Evolutionary conservation across 2,888 invertebrate genomes (phyloP).

Genomic region (Drosophila nr. perissopoda): DNA sequence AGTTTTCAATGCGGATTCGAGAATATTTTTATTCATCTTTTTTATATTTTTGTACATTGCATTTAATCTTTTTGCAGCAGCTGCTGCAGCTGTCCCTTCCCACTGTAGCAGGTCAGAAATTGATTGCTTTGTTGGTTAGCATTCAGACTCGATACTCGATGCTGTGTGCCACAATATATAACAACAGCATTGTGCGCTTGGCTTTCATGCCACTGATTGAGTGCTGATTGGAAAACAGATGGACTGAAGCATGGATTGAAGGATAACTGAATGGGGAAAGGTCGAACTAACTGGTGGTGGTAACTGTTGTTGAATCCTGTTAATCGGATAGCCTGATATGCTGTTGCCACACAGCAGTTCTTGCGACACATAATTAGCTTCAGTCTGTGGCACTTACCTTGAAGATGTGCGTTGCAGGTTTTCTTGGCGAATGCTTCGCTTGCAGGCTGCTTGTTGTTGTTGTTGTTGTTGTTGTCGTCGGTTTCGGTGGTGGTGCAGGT

Average conservation of each 20-base stretch:
- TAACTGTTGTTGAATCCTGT: constrained; percentile 53
- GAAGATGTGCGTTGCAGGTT: constrained; percentile 78
- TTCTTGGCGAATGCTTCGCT: constrained; percentile 78
- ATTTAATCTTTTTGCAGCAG: constrained; percentile 65
- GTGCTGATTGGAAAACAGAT: constrained; percentile 80
- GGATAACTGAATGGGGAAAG: constrained; percentile 37
- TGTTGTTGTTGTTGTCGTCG: constrained; percentile 81
- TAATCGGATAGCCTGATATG: constrained; percentile 44
- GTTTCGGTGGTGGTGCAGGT: constrained; percentile 69
- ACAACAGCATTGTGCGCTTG: constrained; percentile 62
- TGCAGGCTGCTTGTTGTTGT: constrained; percentile 83
- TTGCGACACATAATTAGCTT: constrained; percentile 57
- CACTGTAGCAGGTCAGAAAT: constrained; percentile 55
- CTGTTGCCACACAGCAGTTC: constrained; percentile 15
- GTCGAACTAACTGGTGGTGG: neutral
- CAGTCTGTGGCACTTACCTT: constrained; percentile 57
- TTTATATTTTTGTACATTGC: constrained; percentile 43
- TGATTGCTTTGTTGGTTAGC: constrained; percentile 78
- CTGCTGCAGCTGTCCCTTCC: constrained; percentile 10
- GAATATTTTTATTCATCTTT: neutral
- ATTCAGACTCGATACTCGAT: constrained; percentile 44
- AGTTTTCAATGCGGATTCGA: constrained; percentile 52
- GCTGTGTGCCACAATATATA: constrained; percentile 27
- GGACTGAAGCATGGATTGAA: constrained; percentile 53
- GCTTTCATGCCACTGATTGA: constrained; percentile 72